Base-by-base conservation (phyloP, 1,140 invertebrate species). In the Prorops nasuta region DNA sequence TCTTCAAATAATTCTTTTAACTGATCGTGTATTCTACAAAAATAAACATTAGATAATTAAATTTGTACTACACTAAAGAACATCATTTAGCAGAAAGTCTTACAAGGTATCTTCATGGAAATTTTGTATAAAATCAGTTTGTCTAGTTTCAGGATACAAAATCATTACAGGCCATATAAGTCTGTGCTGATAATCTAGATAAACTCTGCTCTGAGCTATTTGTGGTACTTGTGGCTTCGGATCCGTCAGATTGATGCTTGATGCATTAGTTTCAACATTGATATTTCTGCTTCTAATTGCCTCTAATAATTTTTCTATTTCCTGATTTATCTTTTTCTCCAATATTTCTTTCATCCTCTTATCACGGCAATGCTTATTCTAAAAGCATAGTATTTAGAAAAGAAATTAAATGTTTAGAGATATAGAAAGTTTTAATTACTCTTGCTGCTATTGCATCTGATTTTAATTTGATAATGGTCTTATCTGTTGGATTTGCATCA, bases 81-180 rank as follows among this genome's bases (percentile, higher is more conserved):
- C 12, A 18, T 12, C 12, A 48, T 40, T 32, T 40, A 10, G 7
- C 1, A 37, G 32, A 31, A 49, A 32, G 43, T 38, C 73, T 77
- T 79, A 90, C 84, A 75, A 80, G n/a, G 77, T 74, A 51, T 85
- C 80, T 78, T 94, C 91, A 47, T 83, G 75, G 58, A 92, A 89
- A 51, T 83, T 76, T 69, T 89, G 80, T 48, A 90, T 80, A 60
- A 89, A 86, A 68, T 91, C 89, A 47, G 84, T 85, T 42, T 84
- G 81, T 44, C 80, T 71, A 58, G 82, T 83, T 76, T 94, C 90
- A 3, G 92, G 92, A 75, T 94, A 96, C 14, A 91, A 74, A 60
- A 96, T 86, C 31, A 90, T 74, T 40, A 90, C 83, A 34, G 94
- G 91, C 92, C 89, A 93, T 54, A 89, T 66, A 47, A 93, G 78